phyloP scores from a whole-genome alignment of 2,888 invertebrate species.

The Cybosia mesomella region DNA sequence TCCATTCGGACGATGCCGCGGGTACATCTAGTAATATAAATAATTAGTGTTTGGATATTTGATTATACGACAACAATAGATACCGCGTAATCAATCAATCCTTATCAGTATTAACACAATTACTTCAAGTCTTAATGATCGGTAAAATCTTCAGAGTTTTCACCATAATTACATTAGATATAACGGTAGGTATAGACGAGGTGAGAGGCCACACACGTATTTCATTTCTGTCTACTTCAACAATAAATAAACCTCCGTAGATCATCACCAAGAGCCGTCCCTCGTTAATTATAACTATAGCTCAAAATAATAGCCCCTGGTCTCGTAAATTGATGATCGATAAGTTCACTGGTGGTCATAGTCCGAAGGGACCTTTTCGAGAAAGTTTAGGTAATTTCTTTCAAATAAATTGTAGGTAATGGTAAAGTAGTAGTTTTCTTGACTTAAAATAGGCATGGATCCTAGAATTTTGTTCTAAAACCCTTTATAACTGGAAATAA shows the following conservation, averaged over 20 bases:
- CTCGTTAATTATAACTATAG: conserved; percentile 25
- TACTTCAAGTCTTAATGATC: conserved; percentile 14
- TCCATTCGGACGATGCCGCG: too few relatives aligned
- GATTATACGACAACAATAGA: not conserved
- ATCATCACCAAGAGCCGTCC: conserved; percentile 25
- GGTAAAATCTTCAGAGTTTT: conserved; percentile 44
- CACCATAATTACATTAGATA: conserved; percentile 36
- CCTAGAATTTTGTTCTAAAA: not conserved
- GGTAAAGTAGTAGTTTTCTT: not conserved
- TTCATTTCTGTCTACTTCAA: conserved; percentile 32
- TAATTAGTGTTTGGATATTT: not conserved
- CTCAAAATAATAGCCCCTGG: conserved; percentile 23
- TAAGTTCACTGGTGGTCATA: conserved; percentile 18
- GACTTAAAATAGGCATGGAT: not conserved
- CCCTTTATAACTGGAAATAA: not conserved
- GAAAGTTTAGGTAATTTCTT: conserved; percentile 11
- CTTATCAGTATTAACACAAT: not conserved
- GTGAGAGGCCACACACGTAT: conserved; percentile 52
- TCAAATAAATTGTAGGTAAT: not conserved
- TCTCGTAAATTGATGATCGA: conserved; percentile 24
- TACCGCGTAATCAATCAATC: conserved; percentile 22
- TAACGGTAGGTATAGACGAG: conserved; percentile 33
- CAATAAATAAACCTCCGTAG: conserved; percentile 27
- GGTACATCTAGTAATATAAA: not conserved
- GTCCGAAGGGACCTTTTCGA: not conserved